Evolutionary conservation across 2,888 invertebrate genomes (phyloP).

Genomic region (Aphelenchoides bicaudatus): DNA sequence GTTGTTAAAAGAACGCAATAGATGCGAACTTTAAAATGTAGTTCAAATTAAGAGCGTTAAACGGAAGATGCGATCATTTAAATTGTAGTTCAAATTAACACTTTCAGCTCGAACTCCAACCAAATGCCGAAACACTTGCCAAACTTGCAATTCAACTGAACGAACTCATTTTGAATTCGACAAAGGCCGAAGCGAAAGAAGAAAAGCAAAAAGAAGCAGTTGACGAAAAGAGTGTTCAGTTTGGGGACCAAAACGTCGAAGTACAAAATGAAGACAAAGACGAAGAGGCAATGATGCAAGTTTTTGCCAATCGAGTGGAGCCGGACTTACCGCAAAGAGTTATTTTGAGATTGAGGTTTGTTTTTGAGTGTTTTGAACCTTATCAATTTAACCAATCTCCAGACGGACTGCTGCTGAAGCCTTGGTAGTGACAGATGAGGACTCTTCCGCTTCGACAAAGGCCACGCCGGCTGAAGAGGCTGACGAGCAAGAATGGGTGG

Average conservation of each 20-base stretch:
- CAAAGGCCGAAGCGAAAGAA: slow-evolving; percentile 16
- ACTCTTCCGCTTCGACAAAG: background rate
- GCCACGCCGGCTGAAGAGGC: slow-evolving; percentile 18
- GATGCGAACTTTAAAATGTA: no score
- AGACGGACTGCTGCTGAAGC: slow-evolving; percentile 2
- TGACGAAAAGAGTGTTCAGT: no score
- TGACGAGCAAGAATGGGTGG: slow-evolving; percentile 34
- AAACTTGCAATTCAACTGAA: slow-evolving; percentile 46
- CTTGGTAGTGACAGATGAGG: background rate
- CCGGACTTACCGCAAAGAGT: slow-evolving; percentile 19
- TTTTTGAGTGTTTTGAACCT: no score
- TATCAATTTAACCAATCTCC: background rate
- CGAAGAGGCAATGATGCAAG: slow-evolving; percentile 7
- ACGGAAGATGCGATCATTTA: no score
- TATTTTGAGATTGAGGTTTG: slow-evolving; percentile 13
- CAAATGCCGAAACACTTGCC: slow-evolving; percentile 42
- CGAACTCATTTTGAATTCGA: slow-evolving; percentile 37
- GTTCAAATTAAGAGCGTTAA: no score
- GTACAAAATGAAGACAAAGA: slow-evolving; percentile 5
- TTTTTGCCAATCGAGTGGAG: slow-evolving; percentile 4
- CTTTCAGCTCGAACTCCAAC: slow-evolving; percentile 50
- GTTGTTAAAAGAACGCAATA: no score
- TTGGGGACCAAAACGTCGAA: background rate
- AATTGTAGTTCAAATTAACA: background rate
- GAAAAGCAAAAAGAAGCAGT: background rate